phyloP scores from a whole-genome alignment of 1,140 invertebrate genomes.

The Neomicropteryx cornuta region DNA sequence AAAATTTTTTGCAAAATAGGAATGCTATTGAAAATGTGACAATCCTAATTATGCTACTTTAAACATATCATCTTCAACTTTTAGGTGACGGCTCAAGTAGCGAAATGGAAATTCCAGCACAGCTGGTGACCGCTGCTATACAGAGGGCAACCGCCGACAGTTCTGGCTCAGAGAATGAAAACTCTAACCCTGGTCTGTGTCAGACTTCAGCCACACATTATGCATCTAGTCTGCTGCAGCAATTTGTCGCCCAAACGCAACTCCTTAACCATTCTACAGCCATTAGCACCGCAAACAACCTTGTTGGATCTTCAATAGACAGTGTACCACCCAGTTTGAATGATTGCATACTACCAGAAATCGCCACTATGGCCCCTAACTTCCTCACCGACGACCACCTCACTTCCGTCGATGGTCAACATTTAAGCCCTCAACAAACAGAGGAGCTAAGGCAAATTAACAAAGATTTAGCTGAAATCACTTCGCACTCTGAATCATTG shows the following conservation, averaged over 20 bases:
- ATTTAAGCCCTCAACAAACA: constrained; percentile 34
- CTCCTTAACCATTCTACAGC: constrained; percentile 40
- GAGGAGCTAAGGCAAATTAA: constrained; percentile 37
- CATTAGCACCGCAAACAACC: constrained; percentile 5
- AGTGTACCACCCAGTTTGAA: background rate
- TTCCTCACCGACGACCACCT: constrained; percentile 12
- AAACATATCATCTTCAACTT: constrained; percentile 20
- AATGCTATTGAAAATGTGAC: constrained; percentile 4
- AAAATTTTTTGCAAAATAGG: background rate
- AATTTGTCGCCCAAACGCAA: constrained; percentile 52
- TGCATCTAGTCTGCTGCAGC: constrained; percentile 46
- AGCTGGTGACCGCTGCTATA: constrained; percentile 57
- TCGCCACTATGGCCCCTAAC: constrained; percentile 18
- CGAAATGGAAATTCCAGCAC: constrained; percentile 56
- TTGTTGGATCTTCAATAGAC: constrained; percentile 4
- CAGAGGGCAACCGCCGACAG: constrained; percentile 48
- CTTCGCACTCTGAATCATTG: constrained; percentile 28
- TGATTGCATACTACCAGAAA: no score
- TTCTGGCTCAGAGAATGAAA: constrained; percentile 49
- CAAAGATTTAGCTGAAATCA: constrained; percentile 37
- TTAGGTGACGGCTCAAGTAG: constrained; percentile 47
- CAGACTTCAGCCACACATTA: constrained; percentile 39
- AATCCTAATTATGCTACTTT: constrained; percentile 20
- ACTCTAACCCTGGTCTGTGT: constrained; percentile 33
- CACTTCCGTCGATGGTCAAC: constrained; percentile 20